phyloP scores from a whole-genome alignment of 2,797 vertebrate genomes.

The Nothura maculosa region DNA sequence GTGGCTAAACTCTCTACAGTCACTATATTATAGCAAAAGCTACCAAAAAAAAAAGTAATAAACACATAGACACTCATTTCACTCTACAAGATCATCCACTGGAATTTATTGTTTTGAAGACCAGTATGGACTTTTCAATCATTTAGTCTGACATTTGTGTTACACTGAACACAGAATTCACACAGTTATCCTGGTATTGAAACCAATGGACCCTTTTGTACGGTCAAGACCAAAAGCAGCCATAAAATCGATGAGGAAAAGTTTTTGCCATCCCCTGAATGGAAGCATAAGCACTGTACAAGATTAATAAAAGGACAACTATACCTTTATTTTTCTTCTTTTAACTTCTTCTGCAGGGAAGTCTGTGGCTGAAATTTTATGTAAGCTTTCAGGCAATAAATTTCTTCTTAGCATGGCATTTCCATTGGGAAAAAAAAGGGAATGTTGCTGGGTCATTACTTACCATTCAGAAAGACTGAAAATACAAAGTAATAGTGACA shows the following conservation, averaged over 20 bases:
- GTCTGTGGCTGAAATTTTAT: neutral
- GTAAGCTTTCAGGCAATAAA: neutral
- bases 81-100: neutral
- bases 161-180: neutral
- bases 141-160: neutral
- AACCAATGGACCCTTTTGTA: neutral
- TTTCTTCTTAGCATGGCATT: neutral
- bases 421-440: neutral
- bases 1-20: neutral
- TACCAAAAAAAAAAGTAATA: neutral
- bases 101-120: neutral
- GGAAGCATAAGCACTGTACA: rapidly evolving
- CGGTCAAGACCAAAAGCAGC: neutral
- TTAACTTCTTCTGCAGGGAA: neutral
- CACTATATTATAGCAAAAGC: neutral
- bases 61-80: neutral
- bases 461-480: neutral
- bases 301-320: neutral
- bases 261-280: neutral
- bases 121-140: neutral
- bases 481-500: neutral
- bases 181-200: neutral
- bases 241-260: rapidly evolving
- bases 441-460: rapidly evolving
- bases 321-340: neutral